These are phyloP conservation scores for Drosophila athabasca DNA, from an alignment of 1,140 invertebrate genomes.

Conservation along the genomic window DNA sequence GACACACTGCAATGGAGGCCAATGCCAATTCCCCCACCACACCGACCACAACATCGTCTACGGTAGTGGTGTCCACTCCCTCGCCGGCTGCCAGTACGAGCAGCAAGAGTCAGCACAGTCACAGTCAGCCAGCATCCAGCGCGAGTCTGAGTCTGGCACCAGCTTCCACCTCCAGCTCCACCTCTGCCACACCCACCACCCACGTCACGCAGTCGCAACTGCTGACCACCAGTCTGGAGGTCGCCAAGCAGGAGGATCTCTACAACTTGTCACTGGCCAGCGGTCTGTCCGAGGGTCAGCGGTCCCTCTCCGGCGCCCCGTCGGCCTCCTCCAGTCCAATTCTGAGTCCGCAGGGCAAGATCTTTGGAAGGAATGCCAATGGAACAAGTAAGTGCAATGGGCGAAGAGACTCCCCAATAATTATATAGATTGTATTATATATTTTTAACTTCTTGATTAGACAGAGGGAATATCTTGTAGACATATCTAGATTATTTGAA, in stretches of 20 bases:
- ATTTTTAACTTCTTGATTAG: too few species aligned
- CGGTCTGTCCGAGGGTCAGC: constrained; percentile 71
- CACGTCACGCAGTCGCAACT: constrained; percentile 44
- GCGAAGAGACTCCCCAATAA: too few species aligned
- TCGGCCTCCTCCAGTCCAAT: constrained; percentile 82
- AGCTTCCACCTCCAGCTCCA: constrained; percentile 8
- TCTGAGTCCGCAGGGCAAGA: constrained; percentile 83
- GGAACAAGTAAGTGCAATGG: constrained; percentile 82
- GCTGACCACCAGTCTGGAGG: constrained; percentile 56
- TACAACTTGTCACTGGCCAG: constrained; percentile 78
- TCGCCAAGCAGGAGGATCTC: constrained; percentile 63
- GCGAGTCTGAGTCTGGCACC: constrained; percentile 24
- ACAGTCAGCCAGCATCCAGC: constrained; percentile 52
- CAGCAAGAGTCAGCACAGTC: constrained; percentile 38
- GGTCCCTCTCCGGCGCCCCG: constrained; percentile 74
- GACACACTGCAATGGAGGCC: constrained; percentile 46
- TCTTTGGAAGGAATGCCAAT: constrained; percentile 83
- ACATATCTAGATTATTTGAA: too few species aligned
- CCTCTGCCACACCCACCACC: constrained; percentile 31
- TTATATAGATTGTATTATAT: too few species aligned
- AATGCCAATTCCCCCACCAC: constrained; percentile 58
- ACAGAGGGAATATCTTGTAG: too few species aligned
- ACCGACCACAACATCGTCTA: constrained; percentile 33
- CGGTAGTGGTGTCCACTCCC: constrained; percentile 34
- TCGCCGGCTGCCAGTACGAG: constrained; percentile 46